phyloP scores from a whole-genome alignment of 2,888 invertebrate species.

The Ormyrus labotus region DNA sequence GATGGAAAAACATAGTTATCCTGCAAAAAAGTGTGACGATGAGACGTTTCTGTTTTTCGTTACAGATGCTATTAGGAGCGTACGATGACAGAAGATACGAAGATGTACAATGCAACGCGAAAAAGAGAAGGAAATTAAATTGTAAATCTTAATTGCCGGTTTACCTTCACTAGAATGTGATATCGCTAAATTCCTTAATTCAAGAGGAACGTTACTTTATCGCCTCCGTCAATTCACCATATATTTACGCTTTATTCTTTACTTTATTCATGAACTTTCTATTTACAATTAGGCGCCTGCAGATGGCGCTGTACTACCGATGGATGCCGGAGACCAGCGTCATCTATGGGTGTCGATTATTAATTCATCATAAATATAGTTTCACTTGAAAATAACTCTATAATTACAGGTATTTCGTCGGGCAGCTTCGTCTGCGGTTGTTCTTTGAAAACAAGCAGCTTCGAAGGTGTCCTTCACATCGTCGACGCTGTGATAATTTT shows the following conservation, averaged over 20 bases:
- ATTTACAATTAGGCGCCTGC: conserved; percentile 32
- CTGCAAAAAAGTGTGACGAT: conserved; percentile 38
- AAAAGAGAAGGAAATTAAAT: conserved; percentile 29
- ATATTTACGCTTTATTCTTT: conserved; percentile 29
- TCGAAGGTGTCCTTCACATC: conserved; percentile 20
- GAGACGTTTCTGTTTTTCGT: conserved; percentile 28
- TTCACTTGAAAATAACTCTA: conserved; percentile 53
- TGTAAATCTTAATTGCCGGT: conserved; percentile 44
- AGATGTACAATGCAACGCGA: conserved; percentile 25
- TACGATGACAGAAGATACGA: conserved; percentile 28
- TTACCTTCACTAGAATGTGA: conserved; percentile 50
- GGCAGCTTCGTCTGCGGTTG: conserved; percentile 8
- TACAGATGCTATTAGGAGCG: conserved; percentile 27
- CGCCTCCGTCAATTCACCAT: conserved; percentile 40
- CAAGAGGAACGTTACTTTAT: conserved; percentile 51
- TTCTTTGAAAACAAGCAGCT: conserved; percentile 27
- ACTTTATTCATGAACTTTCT: conserved; percentile 34
- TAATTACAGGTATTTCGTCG: conserved; percentile 35
- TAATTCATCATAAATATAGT: conserved; percentile 51
- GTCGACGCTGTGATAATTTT: conserved; percentile 26
- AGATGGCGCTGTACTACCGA: conserved; percentile 8
- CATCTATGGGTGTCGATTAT: not conserved
- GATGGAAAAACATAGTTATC: conserved; percentile 34
- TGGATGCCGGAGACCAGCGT: not conserved
- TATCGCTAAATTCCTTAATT: conserved; percentile 43